Evolutionary conservation across 2,113 vertebrate genomes (phyloP).

Genomic region (Verasper variegatus): DNA sequence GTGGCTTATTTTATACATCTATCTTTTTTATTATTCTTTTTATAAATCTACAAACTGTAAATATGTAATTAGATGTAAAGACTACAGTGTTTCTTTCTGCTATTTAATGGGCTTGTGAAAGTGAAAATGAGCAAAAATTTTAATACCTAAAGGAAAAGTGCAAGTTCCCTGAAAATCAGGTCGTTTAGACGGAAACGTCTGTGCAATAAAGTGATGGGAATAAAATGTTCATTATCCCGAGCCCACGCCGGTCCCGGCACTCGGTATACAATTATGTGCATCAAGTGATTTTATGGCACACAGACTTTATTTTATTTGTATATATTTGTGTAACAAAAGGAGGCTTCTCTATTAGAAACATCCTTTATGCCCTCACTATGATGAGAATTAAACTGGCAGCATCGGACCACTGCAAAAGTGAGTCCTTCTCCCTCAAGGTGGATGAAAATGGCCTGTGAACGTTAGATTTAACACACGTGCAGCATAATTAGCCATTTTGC

Average conservation of each 20-base stretch:
- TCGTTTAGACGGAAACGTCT: background rate
- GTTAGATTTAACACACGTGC: background rate
- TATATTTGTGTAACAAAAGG: background rate
- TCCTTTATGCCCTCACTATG: background rate
- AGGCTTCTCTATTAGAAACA: background rate
- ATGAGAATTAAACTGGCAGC: background rate
- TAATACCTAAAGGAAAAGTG: background rate
- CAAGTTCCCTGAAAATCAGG: background rate
- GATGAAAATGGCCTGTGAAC: background rate
- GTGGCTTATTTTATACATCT: too few relatives aligned
- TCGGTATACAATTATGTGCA: conserved; percentile 9
- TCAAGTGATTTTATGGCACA: conserved; percentile 19
- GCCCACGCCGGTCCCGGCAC: background rate
- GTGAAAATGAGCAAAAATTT: background rate
- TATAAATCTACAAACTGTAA: too few relatives aligned
- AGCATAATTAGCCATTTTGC: background rate
- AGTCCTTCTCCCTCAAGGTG: background rate
- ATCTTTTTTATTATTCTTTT: too few relatives aligned
- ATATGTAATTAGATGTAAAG: too few relatives aligned
- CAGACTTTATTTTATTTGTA: background rate
- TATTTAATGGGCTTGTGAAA: background rate
- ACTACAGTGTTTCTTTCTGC: background rate
- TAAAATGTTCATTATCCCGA: conserved; percentile 1
- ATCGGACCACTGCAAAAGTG: background rate
- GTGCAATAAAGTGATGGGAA: background rate